Conservation (phyloP, 2,797 vertebrate species). For the Eospalax fontanierii region DNA sequence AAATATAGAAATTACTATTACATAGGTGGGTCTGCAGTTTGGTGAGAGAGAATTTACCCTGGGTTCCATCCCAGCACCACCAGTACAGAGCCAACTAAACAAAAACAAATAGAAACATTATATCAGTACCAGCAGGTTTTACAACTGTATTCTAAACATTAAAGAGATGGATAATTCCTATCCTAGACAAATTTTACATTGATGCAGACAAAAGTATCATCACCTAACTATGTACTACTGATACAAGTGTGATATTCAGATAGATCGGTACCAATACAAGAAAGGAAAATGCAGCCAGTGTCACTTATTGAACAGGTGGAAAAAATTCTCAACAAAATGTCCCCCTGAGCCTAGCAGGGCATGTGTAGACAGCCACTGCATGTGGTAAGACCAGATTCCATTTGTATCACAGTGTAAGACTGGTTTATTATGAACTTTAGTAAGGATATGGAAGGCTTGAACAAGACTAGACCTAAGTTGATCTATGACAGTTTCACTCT, state of each 20-base stretch:
- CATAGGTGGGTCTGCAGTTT: neutral
- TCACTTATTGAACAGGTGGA: constrained; percentile 27
- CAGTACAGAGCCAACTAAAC: neutral
- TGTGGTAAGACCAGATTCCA: constrained; percentile 2
- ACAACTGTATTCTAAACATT: constrained; percentile 52
- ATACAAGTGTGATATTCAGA: constrained; percentile 53
- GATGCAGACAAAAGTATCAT: constrained; percentile 20
- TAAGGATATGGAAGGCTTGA: constrained; percentile 20
- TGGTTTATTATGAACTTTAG: neutral
- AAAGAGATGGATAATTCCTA: constrained; percentile 38
- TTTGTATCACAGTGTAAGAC: constrained; percentile 23
- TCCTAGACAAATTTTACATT: constrained; percentile 30
- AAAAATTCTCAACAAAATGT: constrained; percentile 66
- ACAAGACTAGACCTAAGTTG: constrained; percentile 8
- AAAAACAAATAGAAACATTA: neutral
- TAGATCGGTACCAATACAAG: neutral
- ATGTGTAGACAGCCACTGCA: neutral
- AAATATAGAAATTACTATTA: constrained; percentile 53
- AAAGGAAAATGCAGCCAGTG: constrained; percentile 35
- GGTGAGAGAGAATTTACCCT: neutral
- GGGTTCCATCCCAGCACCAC: neutral
- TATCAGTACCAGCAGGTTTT: constrained; percentile 9
- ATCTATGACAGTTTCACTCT: constrained; percentile 56
- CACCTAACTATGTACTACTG: constrained; percentile 48
- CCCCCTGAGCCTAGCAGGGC: neutral